Evolutionary conservation across 2,888 invertebrate genomes (phyloP), one percentile per base, ranked within the genome.

Genomic region (Pristionchus exspectatus): DNA sequence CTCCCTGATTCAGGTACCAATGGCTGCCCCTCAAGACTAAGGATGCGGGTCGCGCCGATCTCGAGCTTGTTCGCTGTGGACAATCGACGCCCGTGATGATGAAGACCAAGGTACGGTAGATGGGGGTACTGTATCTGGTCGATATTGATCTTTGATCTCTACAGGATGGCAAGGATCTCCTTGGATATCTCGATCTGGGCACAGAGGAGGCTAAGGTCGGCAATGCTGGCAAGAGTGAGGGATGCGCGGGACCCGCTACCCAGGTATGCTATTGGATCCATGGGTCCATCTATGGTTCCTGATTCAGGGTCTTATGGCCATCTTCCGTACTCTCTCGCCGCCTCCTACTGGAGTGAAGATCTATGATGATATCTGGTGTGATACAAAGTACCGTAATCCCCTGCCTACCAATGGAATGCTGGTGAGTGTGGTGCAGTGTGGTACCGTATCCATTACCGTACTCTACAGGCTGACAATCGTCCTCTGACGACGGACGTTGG

Each of bases 281-380:
- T 44, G 14, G 84, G 3, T 27, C 27, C 9, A 84, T 54, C 56
- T 27, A 54, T 27, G 18, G 33, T 3, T 56, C 10, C 18, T 16
- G 30, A 16, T 87, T 44, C 81, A 88, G 90, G 90, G 92, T 63
- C 91, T 92, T 54, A 88, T 91, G 91, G 91, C 91, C 56, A 92
- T 93, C 90, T 93, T 91, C 91, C 92, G 93, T 33, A 93, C 92
- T 88, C 90, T 93, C 59, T 91, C 90, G 74, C 92, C 92, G 2
- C 92, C 92, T 27, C 93, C 93, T 83, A 93, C 92, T 56, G 92
- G 92, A 10, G 84, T 93, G 87, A 93, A 92, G 91, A 84, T 92
- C 38, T 92, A 92, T 89, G 93, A 93, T 87, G 92, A 93, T 88
- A 87, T 92, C 72, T 93, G 93, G 93, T 90, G 90, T 85, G 93